Evolutionary conservation across 2,797 vertebrate genomes (phyloP), one percentile per base, ranked within the genome.

Genomic region (Gymnothorax reevesii): DNA sequence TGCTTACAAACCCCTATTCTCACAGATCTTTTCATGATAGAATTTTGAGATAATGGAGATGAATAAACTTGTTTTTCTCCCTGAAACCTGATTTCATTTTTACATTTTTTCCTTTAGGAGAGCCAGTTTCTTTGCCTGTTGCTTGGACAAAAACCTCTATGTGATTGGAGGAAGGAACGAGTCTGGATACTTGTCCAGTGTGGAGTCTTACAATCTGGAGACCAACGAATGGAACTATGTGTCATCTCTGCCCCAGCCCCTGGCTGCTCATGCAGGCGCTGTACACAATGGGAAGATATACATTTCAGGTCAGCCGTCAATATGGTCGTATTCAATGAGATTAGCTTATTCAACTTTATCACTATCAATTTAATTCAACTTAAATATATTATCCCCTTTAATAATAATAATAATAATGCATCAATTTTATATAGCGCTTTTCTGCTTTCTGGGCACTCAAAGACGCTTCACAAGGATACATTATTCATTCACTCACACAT

Each of bases 241-340:
- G 91, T 99, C 98, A 1, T 97, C 98, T 0, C 91, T 99, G 91
- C 98, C 98, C 0, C 98, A 99, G 66, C 98, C 99, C 12, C 93
- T 99, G 91, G 99, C 99, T 3, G 99, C 99, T 54, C 99, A 99
- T 0, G 99, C 99, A 0, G 99, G 99, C 90, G 97, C 98, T 0
- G 97, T 99, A 89, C 98, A 99, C 94, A 99, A 98, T 27, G 99
- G 98, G 88, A 99, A 99, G 93, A 99, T 99, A 90, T 99, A 99
- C 91, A 99, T 98, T 94, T 99, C 99, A 96, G 99, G 99, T 97
- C 91, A 96, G 97, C 88, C 13, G 71, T 49, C 20, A 20, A 59
- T 8, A 66, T 42, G n/a, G 54, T 42, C 17, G 15, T 33, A 57
- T 49, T 66, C 73, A 83, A 25, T 73, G 4, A 60, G 33, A 42